phyloP scores from a whole-genome alignment of 2,888 invertebrate genomes.

The Agrochola circellaris region DNA sequence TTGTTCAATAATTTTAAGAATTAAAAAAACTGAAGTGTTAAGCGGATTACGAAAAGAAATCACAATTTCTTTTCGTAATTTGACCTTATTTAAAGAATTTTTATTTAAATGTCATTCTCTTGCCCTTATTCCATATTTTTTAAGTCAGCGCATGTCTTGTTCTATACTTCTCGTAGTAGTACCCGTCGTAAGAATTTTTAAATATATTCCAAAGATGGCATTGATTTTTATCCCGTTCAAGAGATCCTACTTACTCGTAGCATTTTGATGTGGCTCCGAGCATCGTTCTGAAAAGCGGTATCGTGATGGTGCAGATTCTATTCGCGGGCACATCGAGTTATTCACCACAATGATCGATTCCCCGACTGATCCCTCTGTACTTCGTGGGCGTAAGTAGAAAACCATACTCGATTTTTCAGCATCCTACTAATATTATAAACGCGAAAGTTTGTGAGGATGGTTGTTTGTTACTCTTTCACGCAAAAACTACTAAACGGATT shows the following conservation, averaged over 20 bases:
- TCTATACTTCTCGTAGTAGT: background rate
- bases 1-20: no score
- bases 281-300: constrained; percentile 38
- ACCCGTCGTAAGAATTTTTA: background rate
- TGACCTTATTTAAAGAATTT: no score
- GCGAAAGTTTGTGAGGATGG: no score
- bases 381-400: background rate
- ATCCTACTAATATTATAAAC: no score
- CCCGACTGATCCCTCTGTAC: constrained; percentile 17
- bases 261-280: constrained; percentile 26
- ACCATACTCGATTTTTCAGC: background rate
- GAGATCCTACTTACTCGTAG: constrained; percentile 2
- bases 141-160: no score
- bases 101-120: no score
- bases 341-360: constrained; percentile 47
- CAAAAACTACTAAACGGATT: no score
- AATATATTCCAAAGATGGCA: background rate
- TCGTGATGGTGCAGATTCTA: constrained; percentile 54
- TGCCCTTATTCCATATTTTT: background rate
- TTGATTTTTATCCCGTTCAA: constrained; percentile 15
- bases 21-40: no score
- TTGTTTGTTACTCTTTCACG: no score
- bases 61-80: no score
- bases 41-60: no score
- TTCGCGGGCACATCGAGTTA: constrained; percentile 37